These are phyloP conservation scores for Planiliza haematocheilus DNA, from an alignment of 2,113 vertebrate species.

Conservation along the genomic window DNA sequence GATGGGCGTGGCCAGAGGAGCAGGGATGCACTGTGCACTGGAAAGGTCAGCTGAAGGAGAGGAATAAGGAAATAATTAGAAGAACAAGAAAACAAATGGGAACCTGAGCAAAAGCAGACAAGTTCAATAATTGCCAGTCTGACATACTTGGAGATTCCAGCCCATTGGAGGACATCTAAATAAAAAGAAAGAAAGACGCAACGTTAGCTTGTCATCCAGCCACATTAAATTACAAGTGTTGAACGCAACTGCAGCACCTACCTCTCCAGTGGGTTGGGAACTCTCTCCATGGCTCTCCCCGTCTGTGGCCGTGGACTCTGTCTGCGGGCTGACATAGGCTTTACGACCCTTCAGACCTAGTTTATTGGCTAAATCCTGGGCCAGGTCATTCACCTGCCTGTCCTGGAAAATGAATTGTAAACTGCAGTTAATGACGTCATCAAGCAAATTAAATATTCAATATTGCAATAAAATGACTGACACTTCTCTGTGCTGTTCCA, in stretches of 20 bases:
- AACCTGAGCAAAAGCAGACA: not conserved
- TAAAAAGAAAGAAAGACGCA: conserved; percentile 1
- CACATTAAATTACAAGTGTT: not conserved
- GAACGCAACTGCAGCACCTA: conserved; percentile 33
- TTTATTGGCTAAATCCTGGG: conserved; percentile 96
- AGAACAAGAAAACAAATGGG: not conserved
- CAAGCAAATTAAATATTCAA: too few relatives aligned
- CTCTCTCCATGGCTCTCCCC: conserved; percentile 78
- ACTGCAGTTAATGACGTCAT: too few relatives aligned
- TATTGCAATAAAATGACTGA: too few relatives aligned
- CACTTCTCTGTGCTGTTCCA: too few relatives aligned
- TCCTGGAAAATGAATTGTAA: conserved; percentile 86
- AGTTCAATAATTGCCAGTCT: not conserved
- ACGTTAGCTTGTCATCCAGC: not conserved
- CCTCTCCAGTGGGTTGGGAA: conserved; percentile 81
- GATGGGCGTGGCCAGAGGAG: conserved; percentile 85
- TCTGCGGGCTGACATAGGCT: conserved; percentile 95
- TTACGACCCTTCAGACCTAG: conserved; percentile 94
- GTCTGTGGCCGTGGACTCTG: conserved; percentile 74
- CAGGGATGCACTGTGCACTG: conserved; percentile 86
- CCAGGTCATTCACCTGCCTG: conserved; percentile 91
- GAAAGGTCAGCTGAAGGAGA: conserved; percentile 70
- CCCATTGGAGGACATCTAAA: conserved; percentile 89
- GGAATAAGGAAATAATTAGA: not conserved
- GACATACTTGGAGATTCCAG: conserved; percentile 90